Conservation (phyloP, 2,888 invertebrate genomes). For the Branchipolynoe longqiensis region DNA sequence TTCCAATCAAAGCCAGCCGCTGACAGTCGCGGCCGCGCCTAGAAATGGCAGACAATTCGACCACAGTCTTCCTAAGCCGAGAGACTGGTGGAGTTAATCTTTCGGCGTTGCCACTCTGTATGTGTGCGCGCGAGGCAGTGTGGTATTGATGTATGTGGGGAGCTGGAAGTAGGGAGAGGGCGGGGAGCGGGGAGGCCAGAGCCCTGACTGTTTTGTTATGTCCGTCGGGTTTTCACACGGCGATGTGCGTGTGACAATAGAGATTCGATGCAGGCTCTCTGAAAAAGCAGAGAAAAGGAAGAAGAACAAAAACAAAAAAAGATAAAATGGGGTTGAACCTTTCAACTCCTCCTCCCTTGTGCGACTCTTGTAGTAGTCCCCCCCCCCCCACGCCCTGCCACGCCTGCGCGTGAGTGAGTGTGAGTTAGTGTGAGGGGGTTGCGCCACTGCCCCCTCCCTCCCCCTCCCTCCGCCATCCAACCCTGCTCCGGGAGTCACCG, state of each 20-base stretch:
- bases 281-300: no score
- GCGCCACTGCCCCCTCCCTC: constrained; percentile 25
- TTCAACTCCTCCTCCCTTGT: background rate
- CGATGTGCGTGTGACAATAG: background rate
- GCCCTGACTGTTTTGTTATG: background rate
- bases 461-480: background rate
- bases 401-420: background rate
- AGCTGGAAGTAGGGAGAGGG: no score
- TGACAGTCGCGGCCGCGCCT: background rate
- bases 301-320: background rate
- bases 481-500: constrained; percentile 19
- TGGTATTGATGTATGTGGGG: no score
- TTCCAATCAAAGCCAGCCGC: constrained; percentile 23
- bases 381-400: background rate
- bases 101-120: background rate
- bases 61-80: constrained; percentile 11
- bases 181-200: no score
- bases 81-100: background rate
- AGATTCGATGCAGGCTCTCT: background rate
- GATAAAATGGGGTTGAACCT: background rate
- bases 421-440: constrained; percentile 7
- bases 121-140: no score
- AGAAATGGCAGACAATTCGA: constrained; percentile 3
- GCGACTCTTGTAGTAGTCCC: background rate
- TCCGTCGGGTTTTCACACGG: background rate